These are phyloP conservation scores for Scartelaos histophorus DNA, from an alignment of 2,113 vertebrate species.

Conservation along the genomic window DNA sequence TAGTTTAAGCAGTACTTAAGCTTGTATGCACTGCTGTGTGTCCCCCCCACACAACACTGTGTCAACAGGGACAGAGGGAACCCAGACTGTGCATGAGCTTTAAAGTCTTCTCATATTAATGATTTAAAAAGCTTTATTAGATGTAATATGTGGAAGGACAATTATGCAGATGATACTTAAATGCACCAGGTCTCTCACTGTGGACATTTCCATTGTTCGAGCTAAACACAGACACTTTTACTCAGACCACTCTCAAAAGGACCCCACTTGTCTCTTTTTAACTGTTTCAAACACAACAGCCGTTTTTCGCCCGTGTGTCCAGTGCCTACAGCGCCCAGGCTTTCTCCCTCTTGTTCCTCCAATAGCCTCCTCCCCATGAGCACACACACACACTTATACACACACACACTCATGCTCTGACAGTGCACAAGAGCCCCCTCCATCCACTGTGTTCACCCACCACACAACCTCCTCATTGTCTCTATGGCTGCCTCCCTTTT, in stretches of 20 bases:
- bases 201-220: background rate
- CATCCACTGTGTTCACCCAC: constrained; percentile 57
- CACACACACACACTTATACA: background rate
- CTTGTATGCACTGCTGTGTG: background rate
- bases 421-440: constrained; percentile 58
- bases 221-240: constrained; percentile 2
- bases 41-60: no score
- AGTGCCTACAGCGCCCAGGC: constrained; percentile 25
- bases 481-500: constrained; percentile 56
- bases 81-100: background rate
- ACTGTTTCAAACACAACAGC: constrained; percentile 9
- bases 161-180: background rate
- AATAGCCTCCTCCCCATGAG: constrained; percentile 16
- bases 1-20: no score
- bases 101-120: background rate
- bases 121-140: background rate
- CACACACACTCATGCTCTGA: constrained; percentile 35
- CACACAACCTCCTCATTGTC: constrained; percentile 58
- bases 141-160: background rate
- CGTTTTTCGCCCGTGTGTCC: constrained; percentile 12
- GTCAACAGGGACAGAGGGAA: no score
- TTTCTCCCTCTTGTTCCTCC: constrained; percentile 38
- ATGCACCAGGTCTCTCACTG: background rate
- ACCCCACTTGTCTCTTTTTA: constrained; percentile 6
- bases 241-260: background rate